Evolutionary conservation across 2,888 invertebrate species (phyloP).

Genomic region (Eupithecia subumbrata): DNA sequence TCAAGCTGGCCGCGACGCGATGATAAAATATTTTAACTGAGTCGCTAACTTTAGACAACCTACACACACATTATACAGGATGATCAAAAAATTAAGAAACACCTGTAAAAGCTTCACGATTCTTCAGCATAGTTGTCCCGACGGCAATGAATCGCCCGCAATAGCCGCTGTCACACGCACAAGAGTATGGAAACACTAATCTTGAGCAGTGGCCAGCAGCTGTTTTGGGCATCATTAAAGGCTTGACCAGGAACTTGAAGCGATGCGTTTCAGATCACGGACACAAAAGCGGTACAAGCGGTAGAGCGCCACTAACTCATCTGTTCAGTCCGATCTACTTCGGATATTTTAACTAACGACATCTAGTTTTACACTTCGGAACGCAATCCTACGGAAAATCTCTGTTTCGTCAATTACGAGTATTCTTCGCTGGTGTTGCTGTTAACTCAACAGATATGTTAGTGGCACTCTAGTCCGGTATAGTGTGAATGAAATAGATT

Average conservation of each 20-base stretch:
- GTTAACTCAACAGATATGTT: neutral
- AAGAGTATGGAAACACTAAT: conserved; percentile 95
- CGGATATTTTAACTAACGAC: neutral
- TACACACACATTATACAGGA: neutral
- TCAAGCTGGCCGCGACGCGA: neutral
- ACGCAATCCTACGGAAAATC: neutral
- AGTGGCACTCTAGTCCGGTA: conserved; percentile 1
- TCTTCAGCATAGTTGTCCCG: conserved; percentile 54
- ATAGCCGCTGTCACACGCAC: conserved; percentile 99
- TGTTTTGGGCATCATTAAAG: conserved; percentile 90
- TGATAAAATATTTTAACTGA: neutral
- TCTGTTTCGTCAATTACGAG: neutral
- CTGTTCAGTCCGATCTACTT: neutral
- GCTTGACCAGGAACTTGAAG: conserved; percentile 47
- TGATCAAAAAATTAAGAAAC: neutral
- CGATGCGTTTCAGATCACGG: conserved; percentile 30
- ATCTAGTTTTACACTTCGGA: neutral
- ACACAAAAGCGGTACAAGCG: conserved; percentile 26
- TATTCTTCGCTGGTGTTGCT: neutral
- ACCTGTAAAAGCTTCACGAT: conserved; percentile 19
- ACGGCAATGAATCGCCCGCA: conserved; percentile 88
- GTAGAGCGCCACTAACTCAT: conserved; percentile 2
- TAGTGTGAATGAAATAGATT: neutral
- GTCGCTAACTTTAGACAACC: neutral
- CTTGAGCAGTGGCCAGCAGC: conserved; percentile 99